Conservation (phyloP, 2,888 invertebrate species). For the Andrena haemorrhoa region DNA sequence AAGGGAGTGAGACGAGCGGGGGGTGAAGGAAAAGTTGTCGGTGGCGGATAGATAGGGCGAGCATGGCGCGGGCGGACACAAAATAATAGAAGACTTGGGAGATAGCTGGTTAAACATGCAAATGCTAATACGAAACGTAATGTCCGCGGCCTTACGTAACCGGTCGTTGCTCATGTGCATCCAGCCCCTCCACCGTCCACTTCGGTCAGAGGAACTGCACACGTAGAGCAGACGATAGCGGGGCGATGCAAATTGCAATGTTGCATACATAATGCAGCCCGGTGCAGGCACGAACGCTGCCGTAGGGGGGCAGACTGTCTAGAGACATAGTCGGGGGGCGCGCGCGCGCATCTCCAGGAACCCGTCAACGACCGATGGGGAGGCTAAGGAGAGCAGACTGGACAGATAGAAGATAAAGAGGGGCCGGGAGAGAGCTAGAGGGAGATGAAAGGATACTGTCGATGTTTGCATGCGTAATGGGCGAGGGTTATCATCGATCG, state of each 20-base stretch:
- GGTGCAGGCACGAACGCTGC: conserved; percentile 26
- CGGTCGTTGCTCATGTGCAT: conserved; percentile 50
- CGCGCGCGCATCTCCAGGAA: conserved; percentile 17
- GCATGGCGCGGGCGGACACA: background rate
- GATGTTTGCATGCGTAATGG: conserved; percentile 61
- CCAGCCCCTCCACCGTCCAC: conserved; percentile 19
- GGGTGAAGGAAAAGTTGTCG: background rate
- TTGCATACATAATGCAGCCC: conserved; percentile 76
- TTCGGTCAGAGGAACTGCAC: conserved; percentile 13
- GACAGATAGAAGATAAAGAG: conserved; percentile 20
- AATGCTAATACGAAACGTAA: conserved; percentile 73
- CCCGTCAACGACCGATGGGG: conserved; percentile 16
- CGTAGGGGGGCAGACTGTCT: conserved; percentile 4
- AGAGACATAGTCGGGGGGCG: conserved; percentile 4
- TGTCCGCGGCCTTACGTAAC: conserved; percentile 49
- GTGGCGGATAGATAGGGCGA: background rate
- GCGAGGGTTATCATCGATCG: conserved; percentile 50
- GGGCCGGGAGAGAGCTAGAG: background rate
- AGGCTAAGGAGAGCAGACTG: background rate
- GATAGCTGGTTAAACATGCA: conserved; percentile 71
- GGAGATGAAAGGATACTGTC: conserved; percentile 39
- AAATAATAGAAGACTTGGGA: conserved; percentile 35
- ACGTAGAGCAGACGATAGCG: conserved; percentile 50
- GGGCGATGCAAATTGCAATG: conserved; percentile 74
- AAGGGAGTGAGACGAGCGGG: background rate